Conservation (phyloP, 2,888 invertebrate genomes). For the Balanococcus diminutus region DNA sequence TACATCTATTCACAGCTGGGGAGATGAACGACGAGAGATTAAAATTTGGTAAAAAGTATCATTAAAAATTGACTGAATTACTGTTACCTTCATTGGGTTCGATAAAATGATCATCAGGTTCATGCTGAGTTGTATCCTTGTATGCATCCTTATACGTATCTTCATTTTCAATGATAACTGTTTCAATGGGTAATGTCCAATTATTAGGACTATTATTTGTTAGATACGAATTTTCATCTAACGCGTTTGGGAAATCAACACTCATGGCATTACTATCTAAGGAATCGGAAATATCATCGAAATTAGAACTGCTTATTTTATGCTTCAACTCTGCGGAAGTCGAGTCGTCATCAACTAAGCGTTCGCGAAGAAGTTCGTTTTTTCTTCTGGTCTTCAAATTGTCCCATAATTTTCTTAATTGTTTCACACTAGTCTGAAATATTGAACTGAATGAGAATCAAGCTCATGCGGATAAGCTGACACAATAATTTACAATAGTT, state of each 20-base stretch:
- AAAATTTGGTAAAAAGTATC: not conserved
- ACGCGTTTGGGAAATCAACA: constrained; percentile 13
- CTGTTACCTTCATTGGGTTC: constrained; percentile 15
- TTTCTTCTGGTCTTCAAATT: constrained; percentile 50
- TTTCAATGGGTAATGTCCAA: constrained; percentile 49
- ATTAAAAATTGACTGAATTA: not conserved
- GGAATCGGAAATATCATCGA: constrained; percentile 44
- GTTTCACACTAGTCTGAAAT: constrained; percentile 51
- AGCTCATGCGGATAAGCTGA: not conserved
- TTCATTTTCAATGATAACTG: constrained; percentile 49
- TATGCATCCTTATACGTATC: constrained; percentile 30
- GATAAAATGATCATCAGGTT: constrained; percentile 28
- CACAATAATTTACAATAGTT: not conserved
- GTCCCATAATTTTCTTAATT: constrained; percentile 50
- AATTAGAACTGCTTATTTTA: constrained; percentile 19
- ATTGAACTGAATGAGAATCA: not conserved
- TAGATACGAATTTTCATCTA: constrained; percentile 36
- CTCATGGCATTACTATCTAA: constrained; percentile 45
- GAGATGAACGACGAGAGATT: not conserved
- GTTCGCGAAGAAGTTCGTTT: constrained; percentile 49
- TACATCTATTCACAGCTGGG: constrained; percentile 24
- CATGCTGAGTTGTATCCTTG: not conserved
- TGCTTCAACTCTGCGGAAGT: not conserved
- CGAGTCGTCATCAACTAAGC: constrained; percentile 33
- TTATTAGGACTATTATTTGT: constrained; percentile 7